phyloP scores from a whole-genome alignment of 64 coral and sea anemone species.

The Exaiptasia diaphana region DNA sequence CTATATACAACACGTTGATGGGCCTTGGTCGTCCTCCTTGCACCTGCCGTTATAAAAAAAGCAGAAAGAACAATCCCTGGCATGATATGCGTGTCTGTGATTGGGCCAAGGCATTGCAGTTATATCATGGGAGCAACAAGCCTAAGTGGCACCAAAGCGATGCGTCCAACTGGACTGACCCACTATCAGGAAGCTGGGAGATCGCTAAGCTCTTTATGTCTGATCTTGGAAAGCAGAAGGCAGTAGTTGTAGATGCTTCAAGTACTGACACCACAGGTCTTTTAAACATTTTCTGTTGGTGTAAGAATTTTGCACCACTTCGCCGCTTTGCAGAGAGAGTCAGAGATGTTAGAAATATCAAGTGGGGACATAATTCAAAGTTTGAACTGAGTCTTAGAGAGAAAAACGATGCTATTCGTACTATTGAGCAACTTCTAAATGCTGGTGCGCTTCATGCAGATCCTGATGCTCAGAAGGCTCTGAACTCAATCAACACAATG shows the following conservation, averaged over 20 bases:
- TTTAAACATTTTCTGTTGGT: conserved; percentile 48
- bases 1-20: neutral
- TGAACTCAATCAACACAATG: too few relatives aligned
- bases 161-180: conserved; percentile 19
- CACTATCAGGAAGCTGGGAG: too few relatives aligned
- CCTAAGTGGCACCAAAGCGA: conserved; percentile 17
- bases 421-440: conserved; percentile 28
- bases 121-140: neutral
- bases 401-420: conserved; percentile 22
- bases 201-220: conserved; percentile 77
- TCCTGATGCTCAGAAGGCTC: conserved; percentile 29
- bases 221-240: conserved; percentile 42
- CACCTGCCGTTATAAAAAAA: neutral
- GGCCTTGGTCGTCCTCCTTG: conserved; percentile 10
- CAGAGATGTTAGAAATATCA: conserved; percentile 42
- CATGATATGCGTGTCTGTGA: neutral
- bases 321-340: conserved; percentile 7
- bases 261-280: conserved; percentile 62
- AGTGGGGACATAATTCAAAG: conserved; percentile 61
- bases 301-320: conserved; percentile 8
- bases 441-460: conserved; percentile 31
- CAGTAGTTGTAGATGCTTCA: neutral
- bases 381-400: conserved; percentile 36
- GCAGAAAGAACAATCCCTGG: neutral
- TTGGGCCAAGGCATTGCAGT: neutral